Percentiles rank a stretch among this genome's conserved stretches.
phyloP scores from a whole-genome alignment of 2,888 invertebrate species.

The Phaedon cochleariae region DNA sequence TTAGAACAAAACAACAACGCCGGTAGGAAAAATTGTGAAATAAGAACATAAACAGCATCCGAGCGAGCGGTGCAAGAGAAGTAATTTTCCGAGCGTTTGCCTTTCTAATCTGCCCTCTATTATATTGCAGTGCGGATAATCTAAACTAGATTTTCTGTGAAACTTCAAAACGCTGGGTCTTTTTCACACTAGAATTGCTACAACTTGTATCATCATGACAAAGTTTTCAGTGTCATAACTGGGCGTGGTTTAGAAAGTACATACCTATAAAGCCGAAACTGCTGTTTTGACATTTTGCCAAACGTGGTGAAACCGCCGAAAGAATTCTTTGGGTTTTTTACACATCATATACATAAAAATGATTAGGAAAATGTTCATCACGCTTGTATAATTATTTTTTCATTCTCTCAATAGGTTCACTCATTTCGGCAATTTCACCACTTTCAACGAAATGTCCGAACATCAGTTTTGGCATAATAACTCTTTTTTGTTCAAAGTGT shows the following conservation, averaged over 20 bases:
- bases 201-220: background rate
- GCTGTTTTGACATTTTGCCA: too few relatives aligned
- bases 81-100: slow-evolving; percentile 37
- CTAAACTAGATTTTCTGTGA: slow-evolving; percentile 27
- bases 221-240: background rate
- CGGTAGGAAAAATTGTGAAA: slow-evolving; percentile 35
- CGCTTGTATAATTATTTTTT: too few relatives aligned
- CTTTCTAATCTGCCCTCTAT: slow-evolving; percentile 39
- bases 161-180: slow-evolving; percentile 11
- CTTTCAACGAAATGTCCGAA: too few relatives aligned
- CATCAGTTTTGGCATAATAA: too few relatives aligned
- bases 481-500: too few relatives aligned
- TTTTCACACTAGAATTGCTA: background rate
- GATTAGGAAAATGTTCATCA: too few relatives aligned
- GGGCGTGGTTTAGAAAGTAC: background rate
- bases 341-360: too few relatives aligned
- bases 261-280: too few relatives aligned
- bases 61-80: slow-evolving; percentile 25
- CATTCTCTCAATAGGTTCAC: too few relatives aligned
- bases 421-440: too few relatives aligned
- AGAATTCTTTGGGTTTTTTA: too few relatives aligned
- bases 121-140: slow-evolving; percentile 39
- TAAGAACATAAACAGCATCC: slow-evolving; percentile 36
- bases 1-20: slow-evolving; percentile 12
- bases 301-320: too few relatives aligned